phyloP scores from a whole-genome alignment of 2,113 vertebrate genomes.

The Ranitomeya imitator region DNA sequence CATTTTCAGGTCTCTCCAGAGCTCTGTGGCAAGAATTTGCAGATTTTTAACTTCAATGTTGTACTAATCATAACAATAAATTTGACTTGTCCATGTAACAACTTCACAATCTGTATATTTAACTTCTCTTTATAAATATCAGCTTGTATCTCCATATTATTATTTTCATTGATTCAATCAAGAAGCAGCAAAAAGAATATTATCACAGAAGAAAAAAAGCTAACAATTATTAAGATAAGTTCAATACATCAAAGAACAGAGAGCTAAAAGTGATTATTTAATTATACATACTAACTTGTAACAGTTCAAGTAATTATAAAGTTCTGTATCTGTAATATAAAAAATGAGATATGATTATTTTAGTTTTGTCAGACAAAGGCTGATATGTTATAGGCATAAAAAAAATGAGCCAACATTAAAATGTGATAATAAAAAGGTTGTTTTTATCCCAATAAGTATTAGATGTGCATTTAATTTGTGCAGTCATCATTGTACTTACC shows the following conservation, averaged over 20 bases:
- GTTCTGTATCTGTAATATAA: neutral
- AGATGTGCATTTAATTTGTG: too few species aligned
- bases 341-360: neutral
- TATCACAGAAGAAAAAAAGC: conserved; percentile 4
- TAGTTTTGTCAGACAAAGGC: neutral
- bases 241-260: neutral
- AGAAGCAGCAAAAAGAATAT: neutral
- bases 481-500: too few species aligned
- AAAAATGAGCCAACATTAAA: neutral
- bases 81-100: neutral
- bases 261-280: neutral
- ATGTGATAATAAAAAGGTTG: too few species aligned
- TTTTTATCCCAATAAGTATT: too few species aligned
- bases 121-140: neutral
- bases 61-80: neutral
- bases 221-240: conserved; percentile 12
- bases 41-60: neutral
- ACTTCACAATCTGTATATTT: neutral
- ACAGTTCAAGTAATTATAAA: conserved; percentile 13
- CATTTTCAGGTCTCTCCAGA: too few species aligned
- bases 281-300: neutral
- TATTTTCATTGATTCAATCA: conserved; percentile 1
- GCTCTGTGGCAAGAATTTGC: too few species aligned
- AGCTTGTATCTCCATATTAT: neutral
- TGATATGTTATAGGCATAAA: neutral